Conservation (phyloP, 64 coral and sea anemone genomes). For the Pachyseris speciosa region DNA sequence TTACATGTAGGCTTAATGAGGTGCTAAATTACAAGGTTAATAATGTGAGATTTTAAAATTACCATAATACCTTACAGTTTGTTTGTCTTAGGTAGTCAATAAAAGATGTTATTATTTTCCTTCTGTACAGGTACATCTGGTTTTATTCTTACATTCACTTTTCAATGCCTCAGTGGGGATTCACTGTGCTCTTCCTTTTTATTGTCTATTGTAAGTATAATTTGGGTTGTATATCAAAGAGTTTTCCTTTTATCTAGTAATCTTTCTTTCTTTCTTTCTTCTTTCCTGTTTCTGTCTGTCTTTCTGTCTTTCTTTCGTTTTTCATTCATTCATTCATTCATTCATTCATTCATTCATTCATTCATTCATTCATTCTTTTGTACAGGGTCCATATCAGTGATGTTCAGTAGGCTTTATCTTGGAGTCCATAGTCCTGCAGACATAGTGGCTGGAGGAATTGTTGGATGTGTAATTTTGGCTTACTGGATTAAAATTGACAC, state of each 20-base stretch:
- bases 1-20: neutral
- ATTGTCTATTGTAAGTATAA: constrained; percentile 92
- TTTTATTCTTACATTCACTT: constrained; percentile 98
- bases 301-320: no score
- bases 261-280: no score
- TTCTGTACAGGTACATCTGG: constrained; percentile 93
- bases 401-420: constrained; percentile 95
- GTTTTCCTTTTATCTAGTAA: no score
- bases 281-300: no score
- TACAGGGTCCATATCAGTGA: constrained; percentile 91
- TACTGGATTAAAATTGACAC: constrained; percentile 96
- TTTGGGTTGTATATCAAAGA: no score
- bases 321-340: no score
- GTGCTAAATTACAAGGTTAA: no score
- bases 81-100: neutral
- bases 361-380: no score
- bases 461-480: constrained; percentile 86
- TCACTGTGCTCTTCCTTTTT: constrained; percentile 75
- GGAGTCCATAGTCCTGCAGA: constrained; percentile 98
- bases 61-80: no score
- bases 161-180: constrained; percentile 75
- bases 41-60: no score
- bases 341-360: no score
- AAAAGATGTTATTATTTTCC: neutral
- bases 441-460: constrained; percentile 89